Base-by-base conservation (phyloP, 2,888 invertebrate species). In the Drosophila rellima region DNA sequence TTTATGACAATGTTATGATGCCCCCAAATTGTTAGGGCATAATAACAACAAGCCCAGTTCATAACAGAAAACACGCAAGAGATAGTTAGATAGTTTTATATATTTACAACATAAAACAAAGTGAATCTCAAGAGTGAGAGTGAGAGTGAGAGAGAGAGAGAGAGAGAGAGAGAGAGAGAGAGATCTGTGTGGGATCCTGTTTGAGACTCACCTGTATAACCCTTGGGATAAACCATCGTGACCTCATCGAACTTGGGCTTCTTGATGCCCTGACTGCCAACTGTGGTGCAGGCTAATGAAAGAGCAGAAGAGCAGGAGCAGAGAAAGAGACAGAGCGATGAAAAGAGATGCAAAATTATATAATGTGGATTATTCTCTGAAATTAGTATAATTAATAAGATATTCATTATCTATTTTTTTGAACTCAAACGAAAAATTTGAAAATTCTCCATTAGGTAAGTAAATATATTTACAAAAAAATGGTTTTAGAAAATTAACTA, bases 161-260 rank as follows among this genome's bases (percentile, higher is more conserved):
- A 15, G 6, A 37, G 10, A 40, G 18, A 33, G 13, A 60, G 18
- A 37, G 50, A 13, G 13, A 13, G 37, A 17, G 50, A 42, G 42
- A 56, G 29, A 39, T 31, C 17, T 45, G 29, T 18, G 39, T 17
- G 13, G 6, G 17, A 31, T 31, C n/a, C 10, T 2, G 15, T 11
- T n/a, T 6, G 10, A 11, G 8, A 56, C 91, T 91, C 90, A 95
- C 95, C 95, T 94, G 96, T 94, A 93, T 96, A 96, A 91, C 96
- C 96, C 93, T 97, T 97, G 83, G 96, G 95, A 93, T 96, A 97
- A 84, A 94, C 93, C 93, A 94, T 93, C 70, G 94, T 93, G 86
- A 94, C 94, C 85, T 94, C 94, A 81, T 94, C 94, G 90, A 96
- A 95, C 80, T 94, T 95, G 50, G 95, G 95, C 92, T 97, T 97